phyloP scores from a whole-genome alignment of 1,140 invertebrate genomes.

The Apocrypta bakeri region DNA sequence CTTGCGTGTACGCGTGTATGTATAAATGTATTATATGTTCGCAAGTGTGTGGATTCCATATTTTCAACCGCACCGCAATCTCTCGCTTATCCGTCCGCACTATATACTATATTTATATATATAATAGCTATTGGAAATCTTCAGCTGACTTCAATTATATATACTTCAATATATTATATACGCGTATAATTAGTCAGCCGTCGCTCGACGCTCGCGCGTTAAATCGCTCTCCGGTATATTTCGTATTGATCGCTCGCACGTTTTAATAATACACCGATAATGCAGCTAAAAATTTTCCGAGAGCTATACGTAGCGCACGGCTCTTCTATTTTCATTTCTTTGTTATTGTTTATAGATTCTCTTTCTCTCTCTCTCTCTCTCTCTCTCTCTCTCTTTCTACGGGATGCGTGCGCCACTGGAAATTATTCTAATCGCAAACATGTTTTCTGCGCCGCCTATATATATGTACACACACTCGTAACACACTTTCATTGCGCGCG shows the following conservation, averaged over 20 bases:
- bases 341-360: not conserved
- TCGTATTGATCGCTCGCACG: conserved; percentile 16
- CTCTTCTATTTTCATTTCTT: not conserved
- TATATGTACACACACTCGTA: not conserved
- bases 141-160: not conserved
- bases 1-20: too few relatives aligned
- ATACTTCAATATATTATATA: too few relatives aligned
- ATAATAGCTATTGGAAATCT: not conserved
- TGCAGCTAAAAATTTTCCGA: conserved; percentile 38
- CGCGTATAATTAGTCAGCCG: not conserved
- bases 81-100: not conserved
- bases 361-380: too few relatives aligned
- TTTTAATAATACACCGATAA: conserved; percentile 41
- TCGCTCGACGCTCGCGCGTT: too few relatives aligned
- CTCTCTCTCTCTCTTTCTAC: too few relatives aligned
- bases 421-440: too few relatives aligned
- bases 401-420: too few relatives aligned
- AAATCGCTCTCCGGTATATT: not conserved
- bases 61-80: conserved; percentile 57
- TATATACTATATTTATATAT: not conserved
- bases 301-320: not conserved
- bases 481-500: not conserved
- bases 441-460: not conserved
- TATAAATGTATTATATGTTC: too few relatives aligned
- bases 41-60: conserved; percentile 37